A percentile compares a stretch with the other conserved stretches of the same genome.
Evolutionary conservation across 2,797 vertebrate genomes (phyloP).

Genomic region (Galago senegalensis): DNA sequence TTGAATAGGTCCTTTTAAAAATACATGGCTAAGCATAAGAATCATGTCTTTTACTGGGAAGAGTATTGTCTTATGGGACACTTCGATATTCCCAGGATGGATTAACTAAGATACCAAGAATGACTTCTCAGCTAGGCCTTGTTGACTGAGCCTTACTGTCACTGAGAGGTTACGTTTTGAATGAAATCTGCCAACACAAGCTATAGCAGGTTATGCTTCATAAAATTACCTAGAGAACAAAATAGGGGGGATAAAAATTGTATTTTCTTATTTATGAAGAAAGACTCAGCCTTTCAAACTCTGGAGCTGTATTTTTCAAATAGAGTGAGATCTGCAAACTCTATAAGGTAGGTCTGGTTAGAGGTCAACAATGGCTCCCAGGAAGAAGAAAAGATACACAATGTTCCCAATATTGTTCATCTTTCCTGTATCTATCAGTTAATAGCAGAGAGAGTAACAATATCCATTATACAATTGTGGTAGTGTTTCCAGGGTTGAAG

Average conservation of each 20-base stretch:
- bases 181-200: neutral
- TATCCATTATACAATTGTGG: neutral
- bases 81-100: neutral
- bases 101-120: neutral
- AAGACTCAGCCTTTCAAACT: neutral
- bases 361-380: neutral
- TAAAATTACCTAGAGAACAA: neutral
- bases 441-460: neutral
- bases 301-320: neutral
- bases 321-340: neutral
- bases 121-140: neutral
- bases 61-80: neutral
- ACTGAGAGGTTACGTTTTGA: neutral
- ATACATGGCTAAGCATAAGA: neutral
- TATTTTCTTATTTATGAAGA: conserved; percentile 55
- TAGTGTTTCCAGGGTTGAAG: neutral
- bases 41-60: conserved; percentile 32
- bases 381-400: neutral
- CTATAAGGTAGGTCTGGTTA: neutral
- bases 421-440: neutral
- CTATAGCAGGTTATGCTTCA: neutral
- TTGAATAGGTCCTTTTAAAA: neutral
- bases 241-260: neutral
- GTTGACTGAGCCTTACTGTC: neutral
- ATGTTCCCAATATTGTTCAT: neutral